Evolutionary conservation across 53 echinoderm and acorn worm species (phyloP), one percentile per base, ranked within the genome.

Genomic region (Stichopus horrens): DNA sequence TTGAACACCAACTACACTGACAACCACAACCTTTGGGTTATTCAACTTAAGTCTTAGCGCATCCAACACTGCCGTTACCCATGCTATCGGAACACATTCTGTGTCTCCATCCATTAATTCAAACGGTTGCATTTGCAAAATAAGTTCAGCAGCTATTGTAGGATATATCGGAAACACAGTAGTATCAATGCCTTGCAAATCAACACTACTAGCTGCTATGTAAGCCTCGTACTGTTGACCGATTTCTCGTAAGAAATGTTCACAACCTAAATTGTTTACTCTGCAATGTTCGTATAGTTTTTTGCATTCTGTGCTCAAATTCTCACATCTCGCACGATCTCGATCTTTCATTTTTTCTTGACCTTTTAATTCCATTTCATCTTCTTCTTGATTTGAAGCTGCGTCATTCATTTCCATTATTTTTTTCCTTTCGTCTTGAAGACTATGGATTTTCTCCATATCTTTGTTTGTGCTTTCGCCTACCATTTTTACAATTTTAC

Each of bases 81-180:
- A 83, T 8, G 52, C 51, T 8, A 83, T 5, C 0, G 84, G 84
- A 7, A 83, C 65, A 20, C 84, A 19, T 20, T 65, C 84, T 9
- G 84, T 63, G 9, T 83, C 84, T 6, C 84, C 84, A 22, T 83
- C 84, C 66, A 83, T 65, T 8, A 83, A 14, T 60, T 83, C 84
- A 0, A 83, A 37, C 2, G 84, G 14, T 23, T 83, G 51, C 23
- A 5, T 16, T 5, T 63, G 5, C 0, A 13, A 7, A 4, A 83
- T 0, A 4, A 83, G 13, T 4, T 6, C 7, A 21, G 51, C 65
- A 0, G 84, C 84, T 5, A 83, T 51, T 7, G 21, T 4, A 4
- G 65, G 84, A 7, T 60, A 7, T 8, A 83, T 7, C 4, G 66
- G 7, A 8, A 79, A 7, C 0, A 8, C 53, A 0, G 79, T 5